These are phyloP conservation scores for Scomberomorus guttatus DNA, from an alignment of 2,797 vertebrate genomes.

Conservation along the genomic window DNA sequence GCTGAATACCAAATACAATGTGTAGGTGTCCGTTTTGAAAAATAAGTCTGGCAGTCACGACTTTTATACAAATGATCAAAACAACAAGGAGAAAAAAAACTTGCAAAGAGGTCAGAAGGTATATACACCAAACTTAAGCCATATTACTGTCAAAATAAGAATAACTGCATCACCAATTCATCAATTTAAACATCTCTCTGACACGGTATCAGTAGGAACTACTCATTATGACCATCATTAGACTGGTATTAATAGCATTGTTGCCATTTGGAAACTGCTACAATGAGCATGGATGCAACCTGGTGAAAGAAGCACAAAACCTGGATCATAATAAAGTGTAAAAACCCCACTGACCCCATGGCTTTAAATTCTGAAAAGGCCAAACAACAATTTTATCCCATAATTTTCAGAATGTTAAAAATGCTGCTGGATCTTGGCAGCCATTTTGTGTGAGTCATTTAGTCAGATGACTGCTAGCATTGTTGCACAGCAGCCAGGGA, in stretches of 20 bases:
- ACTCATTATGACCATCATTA: background rate
- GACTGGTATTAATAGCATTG: background rate
- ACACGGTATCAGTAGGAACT: background rate
- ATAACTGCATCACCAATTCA: background rate
- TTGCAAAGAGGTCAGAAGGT: background rate
- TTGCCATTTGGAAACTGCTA: constrained; percentile 12
- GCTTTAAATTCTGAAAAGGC: background rate
- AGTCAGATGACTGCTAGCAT: constrained; percentile 11
- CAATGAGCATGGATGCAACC: background rate
- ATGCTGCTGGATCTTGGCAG: background rate
- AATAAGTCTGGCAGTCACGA: no score
- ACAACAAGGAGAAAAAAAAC: background rate
- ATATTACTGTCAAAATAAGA: no score
- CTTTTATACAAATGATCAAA: constrained; percentile 14
- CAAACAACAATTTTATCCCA: constrained; percentile 7
- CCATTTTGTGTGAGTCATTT: background rate
- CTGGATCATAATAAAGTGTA: background rate
- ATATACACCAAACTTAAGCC: background rate
- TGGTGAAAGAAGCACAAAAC: background rate
- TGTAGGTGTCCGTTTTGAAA: constrained; percentile 4
- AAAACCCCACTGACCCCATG: background rate
- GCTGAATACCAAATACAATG: constrained; percentile 4
- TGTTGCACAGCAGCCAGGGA: constrained; percentile 7
- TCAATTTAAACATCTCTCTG: background rate
- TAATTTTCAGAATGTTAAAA: constrained; percentile 18